A percentile compares a stretch with the other conserved stretches of the same genome.
Conservation (phyloP, 2,113 vertebrate species). For the Ctenodactylus gundi region DNA sequence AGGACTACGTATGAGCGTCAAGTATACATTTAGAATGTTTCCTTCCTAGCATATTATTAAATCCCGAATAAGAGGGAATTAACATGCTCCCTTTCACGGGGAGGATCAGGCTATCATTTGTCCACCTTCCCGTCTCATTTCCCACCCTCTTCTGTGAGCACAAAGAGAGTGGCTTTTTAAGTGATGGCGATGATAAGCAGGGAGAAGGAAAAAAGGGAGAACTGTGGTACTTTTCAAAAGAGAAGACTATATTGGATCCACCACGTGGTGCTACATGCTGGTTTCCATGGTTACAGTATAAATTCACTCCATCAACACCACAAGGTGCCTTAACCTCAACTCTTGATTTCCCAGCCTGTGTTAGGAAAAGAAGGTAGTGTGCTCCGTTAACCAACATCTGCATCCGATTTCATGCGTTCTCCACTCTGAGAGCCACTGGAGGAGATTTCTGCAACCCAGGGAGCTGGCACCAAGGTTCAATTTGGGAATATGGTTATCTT, state of each 20-base stretch:
- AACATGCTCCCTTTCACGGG: neutral
- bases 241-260: neutral
- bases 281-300: neutral
- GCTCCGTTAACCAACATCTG: neutral
- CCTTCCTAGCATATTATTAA: neutral
- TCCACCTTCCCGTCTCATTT: neutral
- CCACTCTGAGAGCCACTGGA: neutral
- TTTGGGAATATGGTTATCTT: neutral
- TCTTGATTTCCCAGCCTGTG: neutral
- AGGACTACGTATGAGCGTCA: neutral
- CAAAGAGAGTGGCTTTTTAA: neutral
- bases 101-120: neutral
- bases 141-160: rapidly evolving
- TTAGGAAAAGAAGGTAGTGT: neutral
- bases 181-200: rapidly evolving
- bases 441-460: neutral
- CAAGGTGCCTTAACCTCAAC: neutral
- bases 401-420: neutral
- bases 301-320: neutral
- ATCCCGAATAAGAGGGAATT: neutral
- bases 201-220: neutral
- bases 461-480: neutral
- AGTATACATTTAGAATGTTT: neutral
- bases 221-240: neutral
- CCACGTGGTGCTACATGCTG: neutral